Evolutionary conservation across 35 echinoderm and acorn worm species (phyloP).

Genomic region (Stichopus chloronotus): DNA sequence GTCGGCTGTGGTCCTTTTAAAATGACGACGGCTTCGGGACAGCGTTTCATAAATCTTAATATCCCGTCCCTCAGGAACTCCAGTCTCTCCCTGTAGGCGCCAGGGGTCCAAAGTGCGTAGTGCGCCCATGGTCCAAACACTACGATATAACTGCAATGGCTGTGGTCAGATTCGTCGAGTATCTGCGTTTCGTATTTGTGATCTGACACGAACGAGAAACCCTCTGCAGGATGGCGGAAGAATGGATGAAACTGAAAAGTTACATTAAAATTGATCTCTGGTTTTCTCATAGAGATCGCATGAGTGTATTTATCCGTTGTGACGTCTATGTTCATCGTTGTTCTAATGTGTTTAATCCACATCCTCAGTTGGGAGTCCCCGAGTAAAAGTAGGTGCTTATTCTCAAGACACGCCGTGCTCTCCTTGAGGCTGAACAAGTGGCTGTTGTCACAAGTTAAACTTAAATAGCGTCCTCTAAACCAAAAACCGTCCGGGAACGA

Average conservation of each 20-base stretch:
- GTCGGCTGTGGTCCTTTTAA: slow-evolving; percentile 65
- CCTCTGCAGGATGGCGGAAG: slow-evolving; percentile 46
- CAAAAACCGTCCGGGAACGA: slow-evolving; percentile 33
- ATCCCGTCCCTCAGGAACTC: slow-evolving; percentile 53
- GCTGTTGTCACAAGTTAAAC: slow-evolving; percentile 48
- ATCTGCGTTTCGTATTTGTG: slow-evolving; percentile 47
- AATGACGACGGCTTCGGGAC: slow-evolving; percentile 48
- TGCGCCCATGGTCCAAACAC: slow-evolving; percentile 56
- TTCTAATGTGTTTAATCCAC: slow-evolving; percentile 10
- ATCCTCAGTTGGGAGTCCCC: slow-evolving; percentile 56
- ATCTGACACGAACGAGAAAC: slow-evolving; percentile 31
- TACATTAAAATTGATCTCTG: slow-evolving; percentile 44
- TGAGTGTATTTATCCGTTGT: slow-evolving; percentile 35
- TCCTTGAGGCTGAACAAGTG: background rate
- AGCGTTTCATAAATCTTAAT: slow-evolving; percentile 15
- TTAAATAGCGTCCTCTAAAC: slow-evolving; percentile 38
- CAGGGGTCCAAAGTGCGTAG: slow-evolving; percentile 45
- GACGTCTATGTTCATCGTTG: background rate
- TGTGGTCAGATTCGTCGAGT: slow-evolving; percentile 5
- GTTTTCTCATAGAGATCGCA: background rate
- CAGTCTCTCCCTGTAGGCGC: slow-evolving; percentile 50
- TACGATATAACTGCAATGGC: slow-evolving; percentile 53
- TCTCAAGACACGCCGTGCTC: background rate
- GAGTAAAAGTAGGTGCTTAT: slow-evolving; percentile 48
- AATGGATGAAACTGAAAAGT: slow-evolving; percentile 63